phyloP scores from a whole-genome alignment of 2,113 vertebrate species.

The Pangasianodon gigas region DNA sequence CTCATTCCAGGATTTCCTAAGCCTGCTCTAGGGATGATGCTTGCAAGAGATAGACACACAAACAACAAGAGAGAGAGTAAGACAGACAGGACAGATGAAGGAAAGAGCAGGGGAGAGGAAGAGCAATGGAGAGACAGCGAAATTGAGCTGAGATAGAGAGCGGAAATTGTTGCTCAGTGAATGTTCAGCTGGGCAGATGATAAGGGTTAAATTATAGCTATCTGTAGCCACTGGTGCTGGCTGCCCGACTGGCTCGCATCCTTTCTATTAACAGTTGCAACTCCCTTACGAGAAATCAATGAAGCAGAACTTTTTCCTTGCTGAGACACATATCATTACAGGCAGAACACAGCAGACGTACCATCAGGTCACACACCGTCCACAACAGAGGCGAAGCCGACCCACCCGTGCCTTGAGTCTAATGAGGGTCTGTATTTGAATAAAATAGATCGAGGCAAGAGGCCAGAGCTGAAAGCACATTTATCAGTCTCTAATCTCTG shows the following conservation, averaged over 20 bases:
- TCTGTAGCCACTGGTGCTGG: slow-evolving; percentile 39
- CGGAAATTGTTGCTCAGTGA: slow-evolving; percentile 41
- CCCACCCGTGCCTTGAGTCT: slow-evolving; percentile 9
- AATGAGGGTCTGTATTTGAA: slow-evolving; percentile 47
- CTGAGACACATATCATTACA: slow-evolving; percentile 36
- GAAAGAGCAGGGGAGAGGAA: not conserved
- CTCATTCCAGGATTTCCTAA: not conserved
- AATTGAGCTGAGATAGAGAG: slow-evolving; percentile 41
- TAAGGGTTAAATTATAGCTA: slow-evolving; percentile 48
- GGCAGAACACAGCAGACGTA: not conserved
- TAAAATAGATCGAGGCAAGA: slow-evolving; percentile 27
- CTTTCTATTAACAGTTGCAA: slow-evolving; percentile 33
- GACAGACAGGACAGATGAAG: slow-evolving; percentile 22
- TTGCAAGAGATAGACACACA: not conserved
- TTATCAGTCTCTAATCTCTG: slow-evolving; percentile 46
- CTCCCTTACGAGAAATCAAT: slow-evolving; percentile 32
- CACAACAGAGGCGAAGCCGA: not conserved
- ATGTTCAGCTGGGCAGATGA: slow-evolving; percentile 43
- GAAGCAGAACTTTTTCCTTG: not conserved
- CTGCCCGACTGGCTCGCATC: slow-evolving; percentile 7
- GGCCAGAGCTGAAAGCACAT: slow-evolving; percentile 30
- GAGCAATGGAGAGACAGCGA: slow-evolving; percentile 32
- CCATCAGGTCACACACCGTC: slow-evolving; percentile 1
- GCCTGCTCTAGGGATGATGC: not conserved
- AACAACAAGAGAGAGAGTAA: not conserved